Evolutionary conservation across 2,888 invertebrate genomes (phyloP).

Genomic region (Drosophila infuscata): DNA sequence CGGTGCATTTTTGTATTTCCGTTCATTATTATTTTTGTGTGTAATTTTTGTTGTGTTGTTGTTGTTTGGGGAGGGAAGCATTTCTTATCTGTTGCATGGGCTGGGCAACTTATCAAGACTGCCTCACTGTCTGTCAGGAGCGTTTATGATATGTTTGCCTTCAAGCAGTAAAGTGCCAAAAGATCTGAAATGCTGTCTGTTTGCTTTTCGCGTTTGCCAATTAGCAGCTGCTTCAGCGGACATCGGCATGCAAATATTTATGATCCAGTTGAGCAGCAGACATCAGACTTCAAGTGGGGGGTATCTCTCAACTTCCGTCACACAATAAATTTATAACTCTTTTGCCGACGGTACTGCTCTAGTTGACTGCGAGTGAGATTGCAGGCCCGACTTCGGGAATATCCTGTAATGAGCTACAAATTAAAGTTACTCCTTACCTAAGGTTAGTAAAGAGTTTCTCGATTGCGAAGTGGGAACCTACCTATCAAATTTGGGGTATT

Average conservation of each 20-base stretch:
- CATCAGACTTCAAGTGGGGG: slow-evolving; percentile 18
- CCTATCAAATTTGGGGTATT: no score
- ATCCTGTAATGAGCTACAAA: neutral
- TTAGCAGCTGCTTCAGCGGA: slow-evolving; percentile 60
- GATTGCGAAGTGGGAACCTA: no score
- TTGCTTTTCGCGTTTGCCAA: slow-evolving; percentile 47
- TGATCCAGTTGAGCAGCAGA: slow-evolving; percentile 14
- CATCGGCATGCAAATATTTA: slow-evolving; percentile 53
- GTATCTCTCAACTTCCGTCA: slow-evolving; percentile 68
- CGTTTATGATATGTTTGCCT: slow-evolving; percentile 65
- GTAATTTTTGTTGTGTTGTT: neutral
- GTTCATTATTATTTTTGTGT: slow-evolving; percentile 44
- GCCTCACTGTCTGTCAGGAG: slow-evolving; percentile 68
- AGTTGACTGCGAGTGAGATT: neutral
- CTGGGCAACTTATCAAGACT: slow-evolving; percentile 64
- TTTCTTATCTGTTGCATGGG: slow-evolving; percentile 9
- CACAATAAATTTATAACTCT: slow-evolving; percentile 79
- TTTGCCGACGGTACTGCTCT: neutral
- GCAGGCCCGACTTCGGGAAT: neutral
- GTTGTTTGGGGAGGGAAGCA: neutral
- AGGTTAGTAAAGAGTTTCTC: neutral
- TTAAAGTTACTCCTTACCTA: neutral
- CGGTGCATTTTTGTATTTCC: slow-evolving; percentile 60
- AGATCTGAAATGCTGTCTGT: slow-evolving; percentile 39
- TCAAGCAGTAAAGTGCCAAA: slow-evolving; percentile 53